A percentile compares a stretch with the other conserved stretches of the same genome.
Evolutionary conservation across 2,113 vertebrate genomes (phyloP).

Genomic region (Crotalus horridus): DNA sequence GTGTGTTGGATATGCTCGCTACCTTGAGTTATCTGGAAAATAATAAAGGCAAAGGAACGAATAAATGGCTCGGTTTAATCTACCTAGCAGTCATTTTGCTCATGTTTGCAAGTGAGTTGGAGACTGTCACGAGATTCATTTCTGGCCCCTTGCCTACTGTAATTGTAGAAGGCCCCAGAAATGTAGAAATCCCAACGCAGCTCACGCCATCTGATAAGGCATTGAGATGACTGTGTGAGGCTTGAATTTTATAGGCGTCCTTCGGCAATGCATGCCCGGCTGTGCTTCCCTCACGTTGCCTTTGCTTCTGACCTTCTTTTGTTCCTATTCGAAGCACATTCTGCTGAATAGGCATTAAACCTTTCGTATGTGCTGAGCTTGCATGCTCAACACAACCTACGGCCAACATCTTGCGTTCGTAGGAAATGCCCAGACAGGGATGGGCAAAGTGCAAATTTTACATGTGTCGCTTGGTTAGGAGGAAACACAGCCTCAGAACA

Average conservation of each 20-base stretch:
- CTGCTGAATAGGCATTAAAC: not conserved
- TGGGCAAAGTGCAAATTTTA: too few relatives aligned
- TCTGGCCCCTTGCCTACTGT: not conserved
- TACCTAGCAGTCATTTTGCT: rapidly evolving
- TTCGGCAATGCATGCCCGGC: not conserved
- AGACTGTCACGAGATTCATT: not conserved
- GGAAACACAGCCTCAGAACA: not conserved
- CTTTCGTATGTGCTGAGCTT: not conserved
- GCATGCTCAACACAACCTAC: not conserved
- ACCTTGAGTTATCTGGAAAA: too few relatives aligned
- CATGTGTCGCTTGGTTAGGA: too few relatives aligned
- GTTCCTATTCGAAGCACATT: not conserved
- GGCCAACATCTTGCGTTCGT: not conserved
- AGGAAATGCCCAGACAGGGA: not conserved
- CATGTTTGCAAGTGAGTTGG: not conserved
- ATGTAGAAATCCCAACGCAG: not conserved
- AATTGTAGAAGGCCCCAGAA: not conserved
- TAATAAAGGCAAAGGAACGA: too few relatives aligned
- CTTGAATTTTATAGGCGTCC: not conserved
- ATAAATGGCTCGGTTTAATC: not conserved
- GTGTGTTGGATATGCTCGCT: too few relatives aligned
- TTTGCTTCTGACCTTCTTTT: not conserved
- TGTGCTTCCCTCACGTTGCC: too few relatives aligned
- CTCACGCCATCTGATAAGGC: not conserved
- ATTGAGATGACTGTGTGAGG: not conserved